Evolutionary conservation across 2,113 vertebrate species (phyloP).

Genomic region (Apteryx mantelli): DNA sequence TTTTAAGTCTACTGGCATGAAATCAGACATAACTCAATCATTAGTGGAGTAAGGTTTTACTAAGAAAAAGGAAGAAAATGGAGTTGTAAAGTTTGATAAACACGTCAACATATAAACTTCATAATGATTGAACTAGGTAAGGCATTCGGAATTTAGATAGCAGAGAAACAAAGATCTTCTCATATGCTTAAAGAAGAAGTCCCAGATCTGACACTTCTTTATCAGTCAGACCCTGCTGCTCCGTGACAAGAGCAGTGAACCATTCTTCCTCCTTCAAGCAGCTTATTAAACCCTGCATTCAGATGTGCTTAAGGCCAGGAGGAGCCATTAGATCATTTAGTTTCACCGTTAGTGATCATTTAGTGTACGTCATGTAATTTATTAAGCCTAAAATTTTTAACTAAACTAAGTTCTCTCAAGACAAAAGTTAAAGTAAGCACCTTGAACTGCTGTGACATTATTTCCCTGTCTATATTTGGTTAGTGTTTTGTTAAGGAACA

Average conservation of each 20-base stretch:
- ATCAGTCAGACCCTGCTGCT: background rate
- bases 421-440: background rate
- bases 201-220: background rate
- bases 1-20: background rate
- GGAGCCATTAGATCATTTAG: background rate
- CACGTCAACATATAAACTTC: background rate
- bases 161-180: background rate
- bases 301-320: background rate
- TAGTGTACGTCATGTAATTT: background rate
- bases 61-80: background rate
- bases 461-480: background rate
- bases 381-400: background rate
- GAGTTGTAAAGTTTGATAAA: background rate
- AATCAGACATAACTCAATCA: background rate
- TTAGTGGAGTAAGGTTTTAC: background rate
- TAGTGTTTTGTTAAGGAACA: background rate
- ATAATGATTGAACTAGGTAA: background rate
- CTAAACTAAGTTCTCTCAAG: background rate
- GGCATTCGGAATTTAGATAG: background rate
- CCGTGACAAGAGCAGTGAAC: background rate
- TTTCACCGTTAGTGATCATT: background rate
- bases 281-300: background rate
- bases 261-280: background rate
- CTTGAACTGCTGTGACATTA: background rate
- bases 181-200: background rate